Evolutionary conservation across 2,113 vertebrate genomes (phyloP), one percentile per base, ranked within the genome.

Genomic region (Anoura caudifer): DNA sequence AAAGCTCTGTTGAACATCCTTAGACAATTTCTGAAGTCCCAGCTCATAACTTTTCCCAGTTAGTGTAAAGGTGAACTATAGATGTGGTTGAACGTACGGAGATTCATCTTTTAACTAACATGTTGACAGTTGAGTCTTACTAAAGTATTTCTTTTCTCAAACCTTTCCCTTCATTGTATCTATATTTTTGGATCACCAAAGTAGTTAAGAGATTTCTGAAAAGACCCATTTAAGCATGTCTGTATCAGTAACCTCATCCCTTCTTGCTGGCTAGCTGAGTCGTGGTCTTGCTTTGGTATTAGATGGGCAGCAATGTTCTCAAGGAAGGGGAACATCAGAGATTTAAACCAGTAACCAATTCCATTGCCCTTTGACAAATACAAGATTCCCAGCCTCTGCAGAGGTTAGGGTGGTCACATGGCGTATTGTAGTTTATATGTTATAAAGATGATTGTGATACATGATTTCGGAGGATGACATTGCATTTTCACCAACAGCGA

Each of bases 71-170:
- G 24, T 65, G 86, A 95, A 59, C 8, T 67, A 61, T 3, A 69
- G 11, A 79, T 45, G 1, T 67, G 7, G 2, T 33, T 61, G 17
- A 26, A 33, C 10, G 54, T 65, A 56, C 15, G n/a, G 26, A 95
- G 73, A 75, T 33, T 88, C 16, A 67, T 73, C 85, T 61, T 95
- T 94, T 63, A 75, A 84, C 26, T 87, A 52, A 73, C 38, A 81
- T 41, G 36, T 76, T 56, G 45, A 41, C 67, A 83, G 75, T 56
- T 79, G 63, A 72, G 28, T 33, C 33, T 85, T 76, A 88, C 1
- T 54, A 41, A 81, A 38, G 5, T 8, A 17, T 36, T 20, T 80
- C 15, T 87, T 52, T 77, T 87, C 14, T 75, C 70, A 87, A 87
- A 56, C 2, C 33, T 63, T 87, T 45, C 0, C 16, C 24, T 83